Evolutionary conservation across 2,888 invertebrate species (phyloP), one percentile per base, ranked within the genome.

Genomic region (Halictus quadricinctus): DNA sequence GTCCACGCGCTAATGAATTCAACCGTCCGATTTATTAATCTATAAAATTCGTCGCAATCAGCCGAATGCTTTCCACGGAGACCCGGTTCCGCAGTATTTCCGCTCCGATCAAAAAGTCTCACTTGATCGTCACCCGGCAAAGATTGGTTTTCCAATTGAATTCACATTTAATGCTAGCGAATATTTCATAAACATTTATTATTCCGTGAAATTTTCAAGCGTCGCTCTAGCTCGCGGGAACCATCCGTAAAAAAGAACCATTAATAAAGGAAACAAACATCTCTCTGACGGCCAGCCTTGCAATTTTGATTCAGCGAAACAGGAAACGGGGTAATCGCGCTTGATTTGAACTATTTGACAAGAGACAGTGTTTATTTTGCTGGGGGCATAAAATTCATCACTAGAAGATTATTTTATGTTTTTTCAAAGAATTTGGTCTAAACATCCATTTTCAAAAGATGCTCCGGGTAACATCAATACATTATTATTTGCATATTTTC

Each of bases 11-110:
- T 87, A 81, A 86, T 87, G 80, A 87, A 90, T 83, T 87, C 85
- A 83, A 66, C 74, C 86, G 78, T 81, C 85, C 88, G 88, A 88
- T 89, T 87, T 84, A 88, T 86, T 84, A 82, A 87, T 86, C 77
- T 73, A 81, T 85, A 88, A 64, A 88, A 87, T 80, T 75, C 78
- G 75, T 13, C 74, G 72, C 77, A 46, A 76, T 82, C 80, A 73
- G 60, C 70, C 73, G 46, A 18, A 78, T 21, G 60, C 15, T 15
- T 50, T 29, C 43, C 41, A 7, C 18, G 21, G 48, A 15, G n/a
- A 29, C 41, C 46, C 5, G 29, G n/a, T 72, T 58, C 15, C 13
- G 21, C 75, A 29, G 36, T 66, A 83, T 66, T 77, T 69, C 69
- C 54, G 8, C 13, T 66, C 13, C 29, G 21, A 41, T n/a, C 41